These are phyloP conservation scores for Rhadinocentrus ornatus DNA, from an alignment of 2,797 vertebrate genomes.

Conservation along the genomic window DNA sequence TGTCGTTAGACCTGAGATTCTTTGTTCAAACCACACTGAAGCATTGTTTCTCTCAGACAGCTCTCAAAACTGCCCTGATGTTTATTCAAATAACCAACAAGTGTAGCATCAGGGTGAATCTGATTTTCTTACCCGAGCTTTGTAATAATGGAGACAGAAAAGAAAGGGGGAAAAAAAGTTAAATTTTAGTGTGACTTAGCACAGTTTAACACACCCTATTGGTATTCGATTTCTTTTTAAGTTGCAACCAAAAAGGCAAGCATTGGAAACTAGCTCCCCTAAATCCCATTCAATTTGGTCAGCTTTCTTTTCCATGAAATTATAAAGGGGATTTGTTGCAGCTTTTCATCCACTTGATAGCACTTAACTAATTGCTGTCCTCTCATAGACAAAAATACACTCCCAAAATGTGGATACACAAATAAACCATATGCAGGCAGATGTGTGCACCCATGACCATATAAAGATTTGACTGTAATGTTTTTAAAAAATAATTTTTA, in stretches of 20 bases:
- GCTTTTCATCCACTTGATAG: constrained; percentile 85
- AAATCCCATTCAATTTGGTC: constrained; percentile 73
- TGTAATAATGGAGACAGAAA: constrained; percentile 21
- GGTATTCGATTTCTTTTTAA: constrained; percentile 65
- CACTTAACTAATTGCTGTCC: constrained; percentile 83
- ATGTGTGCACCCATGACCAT: constrained; percentile 13
- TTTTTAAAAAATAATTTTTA: constrained; percentile 34
- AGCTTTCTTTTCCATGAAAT: constrained; percentile 80
- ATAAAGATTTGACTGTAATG: constrained; percentile 32
- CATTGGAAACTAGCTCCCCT: constrained; percentile 69
- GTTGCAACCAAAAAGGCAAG: constrained; percentile 70
- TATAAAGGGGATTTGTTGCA: constrained; percentile 80
- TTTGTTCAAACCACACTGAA: constrained; percentile 76
- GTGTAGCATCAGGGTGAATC: constrained; percentile 63
- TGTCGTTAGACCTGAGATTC: constrained; percentile 71
- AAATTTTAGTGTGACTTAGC: constrained; percentile 18
- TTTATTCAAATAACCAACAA: constrained; percentile 76
- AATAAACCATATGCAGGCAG: constrained; percentile 40
- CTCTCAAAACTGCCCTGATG: constrained; percentile 74
- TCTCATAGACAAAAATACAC: constrained; percentile 62
- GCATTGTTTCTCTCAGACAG: constrained; percentile 77
- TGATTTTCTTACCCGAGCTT: constrained; percentile 43
- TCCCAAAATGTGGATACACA: constrained; percentile 57
- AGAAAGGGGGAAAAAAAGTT: background rate
- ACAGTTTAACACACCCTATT: constrained; percentile 54